These are phyloP conservation scores for Adelges cooleyi DNA, from an alignment of 1,140 invertebrate species.

Conservation along the genomic window DNA sequence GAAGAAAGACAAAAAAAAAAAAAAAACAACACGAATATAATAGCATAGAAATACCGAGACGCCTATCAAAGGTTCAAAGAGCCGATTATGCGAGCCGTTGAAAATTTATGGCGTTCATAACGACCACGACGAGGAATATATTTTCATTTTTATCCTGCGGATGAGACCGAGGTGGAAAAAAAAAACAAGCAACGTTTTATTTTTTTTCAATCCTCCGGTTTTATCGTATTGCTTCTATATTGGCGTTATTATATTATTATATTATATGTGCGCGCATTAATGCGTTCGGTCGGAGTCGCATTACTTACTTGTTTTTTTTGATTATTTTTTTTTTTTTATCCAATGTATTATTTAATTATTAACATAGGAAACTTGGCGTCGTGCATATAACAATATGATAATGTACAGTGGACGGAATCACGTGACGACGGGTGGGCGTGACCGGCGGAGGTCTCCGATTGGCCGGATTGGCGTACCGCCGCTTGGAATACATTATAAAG, in stretches of 20 bases:
- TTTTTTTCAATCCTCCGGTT: neutral
- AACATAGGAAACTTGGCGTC: neutral
- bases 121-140: neutral
- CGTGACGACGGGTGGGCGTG: conserved; percentile 11
- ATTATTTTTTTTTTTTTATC: neutral
- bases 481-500: conserved; percentile 17
- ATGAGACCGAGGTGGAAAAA: no score
- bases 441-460: neutral
- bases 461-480: neutral
- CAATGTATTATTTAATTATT: conserved; percentile 2
- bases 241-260: neutral
- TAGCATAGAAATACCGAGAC: conserved; percentile 22
- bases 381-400: neutral
- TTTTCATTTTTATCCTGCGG: neutral
- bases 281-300: no score
- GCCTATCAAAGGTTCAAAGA: conserved; percentile 22
- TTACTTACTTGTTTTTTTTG: no score
- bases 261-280: no score
- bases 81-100: neutral
- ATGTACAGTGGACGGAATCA: neutral
- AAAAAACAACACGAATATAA: no score
- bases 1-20: no score
- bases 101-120: conserved; percentile 19
- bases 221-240: neutral
- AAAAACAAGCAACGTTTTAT: neutral